phyloP scores from a whole-genome alignment of 1,140 invertebrate species.

The Anadara kagoshimensis region DNA sequence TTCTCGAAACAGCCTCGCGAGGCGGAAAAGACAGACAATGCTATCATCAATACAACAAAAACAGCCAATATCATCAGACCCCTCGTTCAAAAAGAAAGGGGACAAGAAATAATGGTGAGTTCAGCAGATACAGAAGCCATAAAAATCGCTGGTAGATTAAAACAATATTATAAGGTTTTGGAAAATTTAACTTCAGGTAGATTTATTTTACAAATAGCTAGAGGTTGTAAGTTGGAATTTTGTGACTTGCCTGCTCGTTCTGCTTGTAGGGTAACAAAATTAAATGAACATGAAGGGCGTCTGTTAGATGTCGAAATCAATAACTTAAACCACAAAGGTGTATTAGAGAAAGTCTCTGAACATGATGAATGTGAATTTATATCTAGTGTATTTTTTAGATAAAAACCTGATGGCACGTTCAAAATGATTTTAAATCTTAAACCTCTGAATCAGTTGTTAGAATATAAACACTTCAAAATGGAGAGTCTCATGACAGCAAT shows the following conservation, averaged over 20 bases:
- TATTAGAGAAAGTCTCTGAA: constrained; percentile 2
- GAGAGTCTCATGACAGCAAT: constrained; percentile 25
- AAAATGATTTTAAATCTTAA: constrained; percentile 9
- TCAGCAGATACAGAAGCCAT: too few relatives aligned
- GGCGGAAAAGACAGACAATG: too few relatives aligned
- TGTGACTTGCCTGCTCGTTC: background rate
- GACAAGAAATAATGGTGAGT: too few relatives aligned
- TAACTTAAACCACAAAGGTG: background rate
- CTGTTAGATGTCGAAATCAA: background rate
- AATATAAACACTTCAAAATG: too few relatives aligned
- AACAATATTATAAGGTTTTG: too few relatives aligned
- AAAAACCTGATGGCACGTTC: background rate
- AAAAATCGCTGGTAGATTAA: too few relatives aligned
- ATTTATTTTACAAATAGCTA: constrained; percentile 6
- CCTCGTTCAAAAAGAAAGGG: too few relatives aligned
- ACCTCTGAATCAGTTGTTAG: too few relatives aligned
- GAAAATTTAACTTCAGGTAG: constrained; percentile 4
- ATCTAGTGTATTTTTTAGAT: constrained; percentile 2
- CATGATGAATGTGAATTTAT: constrained; percentile 17
- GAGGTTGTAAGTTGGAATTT: constrained; percentile 15
- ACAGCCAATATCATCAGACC: too few relatives aligned
- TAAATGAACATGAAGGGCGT: background rate
- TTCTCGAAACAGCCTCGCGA: too few relatives aligned
- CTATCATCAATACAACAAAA: too few relatives aligned
- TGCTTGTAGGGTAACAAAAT: constrained; percentile 3